phyloP scores from a whole-genome alignment of 2,113 vertebrate species.

The Brachyistius frenatus region DNA sequence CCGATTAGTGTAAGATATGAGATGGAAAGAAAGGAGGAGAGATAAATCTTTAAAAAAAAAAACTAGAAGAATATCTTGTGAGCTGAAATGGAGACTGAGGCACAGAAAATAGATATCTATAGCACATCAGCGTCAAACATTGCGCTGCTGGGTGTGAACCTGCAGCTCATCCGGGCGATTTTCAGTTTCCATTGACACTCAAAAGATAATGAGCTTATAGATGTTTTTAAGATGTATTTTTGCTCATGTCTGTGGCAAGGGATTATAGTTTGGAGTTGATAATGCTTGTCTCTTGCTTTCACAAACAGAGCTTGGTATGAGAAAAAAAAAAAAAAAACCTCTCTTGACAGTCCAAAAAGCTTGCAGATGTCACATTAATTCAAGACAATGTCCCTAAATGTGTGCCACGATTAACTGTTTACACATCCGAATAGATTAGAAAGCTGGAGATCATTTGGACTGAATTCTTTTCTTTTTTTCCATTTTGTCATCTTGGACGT shows the following conservation, averaged over 20 bases:
- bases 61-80: constrained; percentile 5
- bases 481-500: neutral
- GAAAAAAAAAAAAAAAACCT: constrained; percentile 22
- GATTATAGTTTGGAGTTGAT: constrained; percentile 68
- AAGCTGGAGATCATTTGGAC: neutral
- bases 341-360: constrained; percentile 38
- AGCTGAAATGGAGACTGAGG: constrained; percentile 38
- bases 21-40: constrained; percentile 55
- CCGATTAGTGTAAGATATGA: constrained; percentile 60
- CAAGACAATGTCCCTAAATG: constrained; percentile 11
- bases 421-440: neutral
- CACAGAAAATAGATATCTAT: constrained; percentile 60
- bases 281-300: constrained; percentile 59
- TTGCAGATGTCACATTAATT: constrained; percentile 30
- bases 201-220: constrained; percentile 83
- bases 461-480: neutral
- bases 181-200: constrained; percentile 72
- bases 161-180: constrained; percentile 54
- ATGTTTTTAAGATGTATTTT: constrained; percentile 78
- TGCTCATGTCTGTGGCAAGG: constrained; percentile 54
- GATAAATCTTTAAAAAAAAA: constrained; percentile 54
- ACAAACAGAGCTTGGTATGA: constrained; percentile 31
- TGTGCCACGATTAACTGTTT: constrained; percentile 3
- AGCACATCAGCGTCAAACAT: constrained; percentile 58
- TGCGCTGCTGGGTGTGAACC: constrained; percentile 58